Percentiles rank a stretch among this genome's conserved stretches.
phyloP scores from a whole-genome alignment of 2,888 invertebrate species.

The Rhogogaster chlorosoma region DNA sequence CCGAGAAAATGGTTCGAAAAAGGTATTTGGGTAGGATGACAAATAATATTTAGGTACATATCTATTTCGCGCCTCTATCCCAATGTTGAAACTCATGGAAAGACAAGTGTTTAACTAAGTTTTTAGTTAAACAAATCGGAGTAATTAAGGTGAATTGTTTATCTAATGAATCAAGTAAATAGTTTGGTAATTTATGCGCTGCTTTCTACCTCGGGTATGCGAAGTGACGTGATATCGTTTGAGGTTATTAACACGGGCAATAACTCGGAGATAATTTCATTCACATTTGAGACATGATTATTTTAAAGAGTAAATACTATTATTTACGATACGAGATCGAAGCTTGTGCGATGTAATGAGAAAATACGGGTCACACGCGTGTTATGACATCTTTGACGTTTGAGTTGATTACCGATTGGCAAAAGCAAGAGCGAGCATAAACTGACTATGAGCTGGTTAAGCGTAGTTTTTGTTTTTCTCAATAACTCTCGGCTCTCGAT shows the following conservation, averaged over 20 bases:
- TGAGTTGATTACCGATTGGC: slow-evolving; percentile 29
- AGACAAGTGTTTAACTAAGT: background rate
- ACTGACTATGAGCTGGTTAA: slow-evolving; percentile 17
- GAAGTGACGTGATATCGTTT: slow-evolving; percentile 24
- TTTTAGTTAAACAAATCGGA: background rate
- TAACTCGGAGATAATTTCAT: slow-evolving; percentile 1
- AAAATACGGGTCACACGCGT: slow-evolving; percentile 27
- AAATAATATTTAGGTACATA: background rate
- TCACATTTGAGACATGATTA: background rate
- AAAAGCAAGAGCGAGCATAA: slow-evolving; percentile 23
- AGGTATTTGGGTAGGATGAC: background rate
- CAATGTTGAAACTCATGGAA: background rate
- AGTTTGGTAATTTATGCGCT: background rate
- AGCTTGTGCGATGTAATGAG: background rate
- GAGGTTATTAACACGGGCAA: slow-evolving; percentile 41
- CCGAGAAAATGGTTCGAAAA: background rate
- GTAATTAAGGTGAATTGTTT: background rate
- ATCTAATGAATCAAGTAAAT: slow-evolving; percentile 2
- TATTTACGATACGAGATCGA: slow-evolving; percentile 29
- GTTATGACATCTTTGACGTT: slow-evolving; percentile 50
- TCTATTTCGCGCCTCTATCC: background rate
- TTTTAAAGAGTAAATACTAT: slow-evolving; percentile 6
- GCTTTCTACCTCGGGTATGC: slow-evolving; percentile 28
- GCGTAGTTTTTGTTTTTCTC: slow-evolving; percentile 27
- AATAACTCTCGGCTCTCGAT: slow-evolving; percentile 17